Conservation (phyloP, 2,888 invertebrate genomes). For the Malachius bipustulatus region DNA sequence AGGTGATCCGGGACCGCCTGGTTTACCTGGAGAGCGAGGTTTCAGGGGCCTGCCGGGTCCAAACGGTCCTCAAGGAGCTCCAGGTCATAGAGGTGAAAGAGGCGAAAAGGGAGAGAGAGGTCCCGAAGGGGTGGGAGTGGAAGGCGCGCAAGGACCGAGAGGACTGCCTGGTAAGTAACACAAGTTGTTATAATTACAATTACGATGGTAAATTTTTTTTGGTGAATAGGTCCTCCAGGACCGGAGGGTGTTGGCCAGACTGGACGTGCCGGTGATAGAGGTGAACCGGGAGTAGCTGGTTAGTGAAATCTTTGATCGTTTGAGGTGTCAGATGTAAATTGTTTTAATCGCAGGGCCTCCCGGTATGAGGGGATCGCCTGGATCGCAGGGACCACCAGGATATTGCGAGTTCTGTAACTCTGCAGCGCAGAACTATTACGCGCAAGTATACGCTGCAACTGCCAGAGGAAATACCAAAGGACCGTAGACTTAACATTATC, state of each 20-base stretch:
- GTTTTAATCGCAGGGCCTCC: conserved; percentile 19
- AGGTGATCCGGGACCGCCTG: conserved; percentile 57
- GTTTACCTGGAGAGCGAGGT: conserved; percentile 51
- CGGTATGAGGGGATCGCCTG: conserved; percentile 46
- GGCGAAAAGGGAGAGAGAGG: conserved; percentile 66
- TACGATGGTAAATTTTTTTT: conserved; percentile 11
- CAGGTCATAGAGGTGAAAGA: conserved; percentile 51
- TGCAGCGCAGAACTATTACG: conserved; percentile 43
- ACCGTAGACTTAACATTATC: conserved; percentile 27
- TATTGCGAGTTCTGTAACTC: conserved; percentile 53
- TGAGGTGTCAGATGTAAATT: conserved; percentile 5
- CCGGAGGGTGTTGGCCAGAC: conserved; percentile 48
- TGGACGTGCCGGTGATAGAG: conserved; percentile 66
- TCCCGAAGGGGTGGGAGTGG: conserved; percentile 57
- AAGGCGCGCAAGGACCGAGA: conserved; percentile 59
- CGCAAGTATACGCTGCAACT: conserved; percentile 36
- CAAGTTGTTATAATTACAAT: conserved; percentile 1
- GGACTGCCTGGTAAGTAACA: conserved; percentile 52
- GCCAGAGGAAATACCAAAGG: conserved; percentile 47
- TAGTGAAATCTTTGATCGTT: conserved; percentile 17
- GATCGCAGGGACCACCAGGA: conserved; percentile 53
- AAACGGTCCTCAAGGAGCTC: conserved; percentile 46
- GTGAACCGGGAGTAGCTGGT: conserved; percentile 64
- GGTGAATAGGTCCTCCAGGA: conserved; percentile 56
- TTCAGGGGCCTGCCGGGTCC: conserved; percentile 53